Conservation (phyloP, 2,888 invertebrate species). For the Carterocephalus palaemon region DNA sequence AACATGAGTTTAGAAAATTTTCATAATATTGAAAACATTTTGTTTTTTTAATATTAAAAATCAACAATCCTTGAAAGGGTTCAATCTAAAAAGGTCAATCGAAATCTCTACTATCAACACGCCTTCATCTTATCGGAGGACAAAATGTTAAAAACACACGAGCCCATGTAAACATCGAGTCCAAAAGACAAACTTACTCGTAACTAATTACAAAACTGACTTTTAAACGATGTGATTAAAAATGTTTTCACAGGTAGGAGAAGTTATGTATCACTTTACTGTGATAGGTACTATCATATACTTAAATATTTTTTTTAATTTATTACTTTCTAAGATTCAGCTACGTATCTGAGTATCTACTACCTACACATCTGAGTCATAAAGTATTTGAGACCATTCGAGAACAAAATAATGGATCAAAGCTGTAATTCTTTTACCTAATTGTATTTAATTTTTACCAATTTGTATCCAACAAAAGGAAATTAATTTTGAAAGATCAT, state of each 20-base stretch:
- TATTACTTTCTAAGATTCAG: no score
- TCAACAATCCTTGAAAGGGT: background rate
- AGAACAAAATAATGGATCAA: background rate
- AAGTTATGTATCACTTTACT: slow-evolving; percentile 1
- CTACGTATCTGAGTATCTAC: no score
- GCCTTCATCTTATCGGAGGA: slow-evolving; percentile 5
- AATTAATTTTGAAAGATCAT: no score
- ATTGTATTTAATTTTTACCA: background rate
- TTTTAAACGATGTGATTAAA: no score
- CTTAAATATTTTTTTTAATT: no score
- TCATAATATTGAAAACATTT: no score
- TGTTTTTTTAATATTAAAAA: slow-evolving; percentile 2
- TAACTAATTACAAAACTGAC: background rate
- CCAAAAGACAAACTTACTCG: background rate
- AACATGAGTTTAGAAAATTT: no score
- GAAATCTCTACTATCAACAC: slow-evolving; percentile 10
- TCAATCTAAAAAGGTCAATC: slow-evolving; percentile 1
- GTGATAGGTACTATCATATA: background rate
- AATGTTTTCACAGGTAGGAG: no score
- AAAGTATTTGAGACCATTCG: no score
- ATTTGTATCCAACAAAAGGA: no score
- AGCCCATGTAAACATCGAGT: slow-evolving; percentile 3
- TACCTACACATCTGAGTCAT: no score
- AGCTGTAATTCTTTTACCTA: background rate
- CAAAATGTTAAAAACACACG: slow-evolving; percentile 6